Conservation (phyloP, 2,113 vertebrate genomes). For the Anhinga rufa region DNA sequence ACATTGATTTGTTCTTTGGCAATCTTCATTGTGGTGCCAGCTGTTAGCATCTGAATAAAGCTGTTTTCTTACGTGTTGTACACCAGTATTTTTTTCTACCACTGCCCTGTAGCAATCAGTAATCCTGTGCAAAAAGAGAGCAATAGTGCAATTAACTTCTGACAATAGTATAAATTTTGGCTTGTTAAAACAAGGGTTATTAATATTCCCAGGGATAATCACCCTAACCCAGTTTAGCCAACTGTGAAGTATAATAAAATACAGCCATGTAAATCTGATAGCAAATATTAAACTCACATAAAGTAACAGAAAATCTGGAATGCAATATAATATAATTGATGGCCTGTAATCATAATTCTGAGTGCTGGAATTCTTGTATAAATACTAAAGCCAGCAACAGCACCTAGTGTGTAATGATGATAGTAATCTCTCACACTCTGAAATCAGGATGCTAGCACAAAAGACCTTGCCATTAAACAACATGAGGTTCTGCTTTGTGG, state of each 20-base stretch:
- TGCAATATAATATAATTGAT: background rate
- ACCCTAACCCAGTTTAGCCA: background rate
- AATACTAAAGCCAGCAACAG: background rate
- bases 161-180: conserved; percentile 41
- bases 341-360: background rate
- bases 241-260: conserved; percentile 22
- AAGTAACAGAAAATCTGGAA: background rate
- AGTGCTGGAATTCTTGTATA: background rate
- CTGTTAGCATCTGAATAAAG: background rate
- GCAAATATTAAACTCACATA: background rate
- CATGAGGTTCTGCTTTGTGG: background rate
- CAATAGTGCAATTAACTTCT: conserved; percentile 43
- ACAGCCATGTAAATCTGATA: background rate
- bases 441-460: background rate
- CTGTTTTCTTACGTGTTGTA: background rate
- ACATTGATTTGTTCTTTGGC: background rate
- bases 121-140: conserved; percentile 28
- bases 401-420: background rate
- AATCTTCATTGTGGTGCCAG: background rate
- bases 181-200: conserved; percentile 53
- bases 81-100: background rate
- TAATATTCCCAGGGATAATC: conserved; percentile 27
- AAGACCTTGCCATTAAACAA: background rate
- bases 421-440: background rate
- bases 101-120: background rate